phyloP scores from a whole-genome alignment of 2,888 invertebrate genomes.

The Carcina quercana region DNA sequence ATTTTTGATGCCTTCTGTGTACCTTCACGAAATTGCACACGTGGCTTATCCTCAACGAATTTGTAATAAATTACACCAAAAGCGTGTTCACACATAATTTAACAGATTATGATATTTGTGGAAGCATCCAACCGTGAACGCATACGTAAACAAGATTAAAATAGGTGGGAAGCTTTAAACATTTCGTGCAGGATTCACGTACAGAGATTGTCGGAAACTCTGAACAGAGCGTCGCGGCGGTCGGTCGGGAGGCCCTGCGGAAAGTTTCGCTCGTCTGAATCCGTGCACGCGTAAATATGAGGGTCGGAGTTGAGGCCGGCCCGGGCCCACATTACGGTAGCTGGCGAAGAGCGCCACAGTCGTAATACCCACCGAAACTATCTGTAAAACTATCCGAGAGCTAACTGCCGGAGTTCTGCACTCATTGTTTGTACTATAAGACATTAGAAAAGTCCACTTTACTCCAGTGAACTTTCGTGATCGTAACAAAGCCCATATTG shows the following conservation, averaged over 20 bases:
- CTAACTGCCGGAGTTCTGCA: conserved; percentile 9
- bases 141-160: conserved; percentile 3
- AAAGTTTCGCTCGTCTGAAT: conserved; percentile 16
- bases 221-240: too few relatives aligned
- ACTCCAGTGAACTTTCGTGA: too few relatives aligned
- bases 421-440: not conserved
- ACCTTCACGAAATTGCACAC: conserved; percentile 21
- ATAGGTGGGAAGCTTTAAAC: conserved; percentile 9
- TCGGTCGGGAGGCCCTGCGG: conserved; percentile 10
- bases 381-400: conserved; percentile 19
- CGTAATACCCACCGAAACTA: conserved; percentile 20
- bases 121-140: conserved; percentile 8
- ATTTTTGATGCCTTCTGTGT: conserved; percentile 7
- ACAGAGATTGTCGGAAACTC: conserved; percentile 3
- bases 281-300: conserved; percentile 10
- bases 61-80: conserved; percentile 20
- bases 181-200: conserved; percentile 4
- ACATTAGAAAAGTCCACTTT: too few relatives aligned
- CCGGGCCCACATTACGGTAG: conserved; percentile 15
- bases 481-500: too few relatives aligned
- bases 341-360: conserved; percentile 16
- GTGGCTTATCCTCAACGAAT: conserved; percentile 24
- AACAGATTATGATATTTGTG: conserved; percentile 16
- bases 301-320: conserved; percentile 11
- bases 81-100: conserved; percentile 28